These are phyloP conservation scores for Leptatherina wallacei DNA, from an alignment of 2,797 vertebrate species.

Conservation along the genomic window DNA sequence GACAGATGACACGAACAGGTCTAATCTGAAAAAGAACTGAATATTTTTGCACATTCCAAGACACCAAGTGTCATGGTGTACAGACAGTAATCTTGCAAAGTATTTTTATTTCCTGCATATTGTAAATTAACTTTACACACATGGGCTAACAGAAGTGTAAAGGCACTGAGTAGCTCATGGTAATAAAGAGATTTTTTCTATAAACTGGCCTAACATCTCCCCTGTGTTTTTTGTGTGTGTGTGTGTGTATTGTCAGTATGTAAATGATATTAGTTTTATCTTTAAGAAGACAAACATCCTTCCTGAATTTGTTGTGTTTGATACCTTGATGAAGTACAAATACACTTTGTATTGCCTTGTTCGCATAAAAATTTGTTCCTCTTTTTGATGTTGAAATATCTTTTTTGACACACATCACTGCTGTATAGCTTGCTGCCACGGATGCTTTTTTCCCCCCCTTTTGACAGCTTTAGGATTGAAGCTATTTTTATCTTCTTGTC, in stretches of 20 bases:
- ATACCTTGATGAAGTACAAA: no score
- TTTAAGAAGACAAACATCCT: no score
- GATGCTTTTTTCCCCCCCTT: not conserved
- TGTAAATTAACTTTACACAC: not conserved
- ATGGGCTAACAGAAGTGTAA: not conserved
- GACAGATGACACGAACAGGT: not conserved
- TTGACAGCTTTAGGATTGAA: constrained; percentile 11
- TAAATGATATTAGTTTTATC: no score
- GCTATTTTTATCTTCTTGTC: constrained; percentile 8
- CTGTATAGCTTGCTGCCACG: constrained; percentile 3
- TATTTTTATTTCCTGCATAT: not conserved
- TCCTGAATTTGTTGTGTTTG: no score
- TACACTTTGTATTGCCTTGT: no score
- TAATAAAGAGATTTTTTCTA: not conserved
- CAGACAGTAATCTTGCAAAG: not conserved
- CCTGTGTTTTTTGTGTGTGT: not conserved
- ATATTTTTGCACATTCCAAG: not conserved
- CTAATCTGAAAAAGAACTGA: not conserved
- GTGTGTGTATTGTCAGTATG: no score
- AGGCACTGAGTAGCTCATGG: not conserved
- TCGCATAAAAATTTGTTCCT: not conserved
- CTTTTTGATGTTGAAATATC: not conserved
- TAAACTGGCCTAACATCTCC: not conserved
- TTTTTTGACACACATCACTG: not conserved
- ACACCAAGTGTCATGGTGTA: not conserved